Evolutionary conservation across 2,888 invertebrate species (phyloP), one percentile per base, ranked within the genome.

Genomic region (Acanthacorydalis orientalis): DNA sequence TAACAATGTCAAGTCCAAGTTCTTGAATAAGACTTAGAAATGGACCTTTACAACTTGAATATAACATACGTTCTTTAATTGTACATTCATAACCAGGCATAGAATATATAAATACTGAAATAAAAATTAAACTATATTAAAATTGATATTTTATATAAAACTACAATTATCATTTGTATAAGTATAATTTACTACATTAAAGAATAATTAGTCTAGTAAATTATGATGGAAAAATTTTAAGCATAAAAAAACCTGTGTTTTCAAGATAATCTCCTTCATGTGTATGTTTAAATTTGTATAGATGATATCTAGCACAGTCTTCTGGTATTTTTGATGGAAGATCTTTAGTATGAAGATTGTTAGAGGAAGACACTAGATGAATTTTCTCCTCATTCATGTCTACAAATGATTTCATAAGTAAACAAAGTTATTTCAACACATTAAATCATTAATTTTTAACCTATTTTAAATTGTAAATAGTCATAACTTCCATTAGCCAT

Each of bases 61-160:
- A 98, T 62, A 98, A 72, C 98, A 98, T 99, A 55, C 96, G 74
- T 64, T 98, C 97, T 60, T 92, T 96, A 57, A 99, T 91, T 52
- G 92, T 83, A 64, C 92, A 93, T 51, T 75, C 83, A 65, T 93
- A 95, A 4, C 96, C 95, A 4, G 98, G 97, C 88, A 98, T 93
- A 8, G 96, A 93, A 69, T 98, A 98, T 59, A 98, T 88, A 67
- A 98, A 98, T 51, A 98, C 90, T 90, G 69, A 48, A 74, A 31
- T 38, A 14, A 38, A 34, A 41, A n/a, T 44, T 42, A 49, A 47
- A 49, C 41, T 44, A 47, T 38, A 31, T 47, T 31, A 48, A 39
- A 39, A 43, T 50, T n/a, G n/a, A 31, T 39, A 48, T 41, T 39
- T 38, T 34, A 50, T 41, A 39, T 43, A 49, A 51, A 48, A 46